These are phyloP conservation scores for Mobula hypostoma DNA, from an alignment of 2,113 vertebrate genomes.

Conservation along the genomic window DNA sequence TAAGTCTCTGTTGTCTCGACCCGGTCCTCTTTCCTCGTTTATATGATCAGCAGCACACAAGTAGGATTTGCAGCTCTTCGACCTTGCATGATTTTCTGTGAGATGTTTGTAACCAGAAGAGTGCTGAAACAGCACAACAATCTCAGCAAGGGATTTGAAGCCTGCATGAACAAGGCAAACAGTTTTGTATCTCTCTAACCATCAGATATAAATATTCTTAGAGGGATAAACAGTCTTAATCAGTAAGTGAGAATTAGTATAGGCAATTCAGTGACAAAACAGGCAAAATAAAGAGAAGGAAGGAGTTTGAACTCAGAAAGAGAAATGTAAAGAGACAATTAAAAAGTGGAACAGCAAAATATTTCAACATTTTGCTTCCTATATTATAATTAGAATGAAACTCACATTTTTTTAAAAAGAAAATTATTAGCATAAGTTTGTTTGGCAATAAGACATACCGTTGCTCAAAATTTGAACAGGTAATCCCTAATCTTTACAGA, in stretches of 20 bases:
- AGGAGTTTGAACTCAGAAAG: background rate
- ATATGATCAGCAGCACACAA: too few species aligned
- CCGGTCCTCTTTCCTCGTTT: background rate
- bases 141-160: too few species aligned
- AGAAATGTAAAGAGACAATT: background rate
- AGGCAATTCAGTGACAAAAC: background rate
- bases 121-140: too few species aligned
- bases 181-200: background rate
- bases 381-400: background rate
- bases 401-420: background rate
- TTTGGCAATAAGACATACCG: background rate
- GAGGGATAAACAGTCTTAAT: background rate
- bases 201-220: background rate
- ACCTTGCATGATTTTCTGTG: too few species aligned
- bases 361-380: background rate
- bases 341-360: background rate
- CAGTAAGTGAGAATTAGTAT: background rate
- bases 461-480: background rate
- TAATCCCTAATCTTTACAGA: background rate
- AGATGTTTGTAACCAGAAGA: too few species aligned
- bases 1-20: too few species aligned
- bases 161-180: background rate
- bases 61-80: too few species aligned
- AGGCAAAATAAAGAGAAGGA: background rate
- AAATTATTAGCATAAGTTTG: background rate